Evolutionary conservation across 2,797 vertebrate genomes (phyloP).

Genomic region (Sebastes diploproa): DNA sequence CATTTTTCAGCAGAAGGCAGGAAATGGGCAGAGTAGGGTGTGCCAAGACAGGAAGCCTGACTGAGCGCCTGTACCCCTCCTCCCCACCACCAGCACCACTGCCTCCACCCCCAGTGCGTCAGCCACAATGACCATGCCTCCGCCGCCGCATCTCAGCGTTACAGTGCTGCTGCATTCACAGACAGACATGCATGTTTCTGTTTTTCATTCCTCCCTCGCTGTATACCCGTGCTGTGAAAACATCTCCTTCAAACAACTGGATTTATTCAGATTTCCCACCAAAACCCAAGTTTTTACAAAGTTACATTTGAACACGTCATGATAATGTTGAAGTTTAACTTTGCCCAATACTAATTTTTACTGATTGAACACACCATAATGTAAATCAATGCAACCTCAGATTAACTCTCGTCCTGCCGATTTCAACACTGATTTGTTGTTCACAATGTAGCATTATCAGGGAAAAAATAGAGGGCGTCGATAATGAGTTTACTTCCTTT

Average conservation of each 20-base stretch:
- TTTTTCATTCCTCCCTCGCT: constrained; percentile 40
- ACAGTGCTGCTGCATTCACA: constrained; percentile 24
- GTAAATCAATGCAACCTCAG: no score
- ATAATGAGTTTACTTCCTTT: no score
- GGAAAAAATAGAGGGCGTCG: no score
- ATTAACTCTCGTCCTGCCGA: no score
- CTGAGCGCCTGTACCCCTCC: constrained; percentile 37
- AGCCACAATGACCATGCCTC: constrained; percentile 30
- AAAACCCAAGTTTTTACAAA: accelerated
- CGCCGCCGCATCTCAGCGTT: constrained; percentile 3
- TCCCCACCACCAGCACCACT: not conserved
- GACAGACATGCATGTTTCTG: constrained; percentile 22
- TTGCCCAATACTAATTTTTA: no score
- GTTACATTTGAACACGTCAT: no score
- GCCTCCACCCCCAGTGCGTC: constrained; percentile 21
- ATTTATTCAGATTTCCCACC: no score
- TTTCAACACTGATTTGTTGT: no score
- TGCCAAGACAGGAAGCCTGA: constrained; percentile 79
- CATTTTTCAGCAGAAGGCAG: constrained; percentile 70
- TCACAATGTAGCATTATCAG: no score
- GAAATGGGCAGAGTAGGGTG: constrained; percentile 79
- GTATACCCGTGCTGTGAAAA: not conserved
- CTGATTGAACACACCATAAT: no score
- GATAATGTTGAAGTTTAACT: no score
- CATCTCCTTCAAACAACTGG: no score